These are phyloP conservation scores for Phytoseiulus persimilis DNA, from an alignment of 2,888 invertebrate species.

Conservation along the genomic window DNA sequence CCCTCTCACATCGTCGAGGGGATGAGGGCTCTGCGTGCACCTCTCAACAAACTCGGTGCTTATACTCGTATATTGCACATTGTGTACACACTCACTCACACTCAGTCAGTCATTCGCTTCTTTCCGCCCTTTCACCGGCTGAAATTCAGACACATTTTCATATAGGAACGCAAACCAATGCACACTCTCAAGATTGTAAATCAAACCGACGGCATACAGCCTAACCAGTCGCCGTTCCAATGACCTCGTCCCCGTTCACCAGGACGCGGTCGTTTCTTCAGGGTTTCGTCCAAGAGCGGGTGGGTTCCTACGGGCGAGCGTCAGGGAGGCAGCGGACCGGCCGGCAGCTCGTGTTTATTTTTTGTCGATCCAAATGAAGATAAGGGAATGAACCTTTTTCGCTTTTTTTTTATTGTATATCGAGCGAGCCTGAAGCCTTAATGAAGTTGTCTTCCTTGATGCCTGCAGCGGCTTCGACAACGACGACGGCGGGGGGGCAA, in stretches of 20 bases:
- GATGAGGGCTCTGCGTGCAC: too few species aligned
- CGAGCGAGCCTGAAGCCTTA: not conserved
- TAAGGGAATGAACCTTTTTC: not conserved
- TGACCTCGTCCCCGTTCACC: not conserved
- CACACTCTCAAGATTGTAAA: not conserved
- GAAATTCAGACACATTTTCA: not conserved
- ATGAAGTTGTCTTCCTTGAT: not conserved
- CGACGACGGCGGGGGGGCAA: not conserved
- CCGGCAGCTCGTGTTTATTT: not conserved
- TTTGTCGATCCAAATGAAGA: not conserved
- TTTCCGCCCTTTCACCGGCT: not conserved
- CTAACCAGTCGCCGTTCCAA: not conserved
- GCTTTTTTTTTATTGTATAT: not conserved
- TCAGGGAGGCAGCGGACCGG: not conserved
- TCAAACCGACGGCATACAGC: not conserved
- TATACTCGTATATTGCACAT: not conserved
- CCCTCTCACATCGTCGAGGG: not conserved
- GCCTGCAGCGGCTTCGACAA: not conserved
- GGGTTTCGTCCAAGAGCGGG: not conserved
- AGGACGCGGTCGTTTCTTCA: not conserved
- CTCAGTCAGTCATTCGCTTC: not conserved
- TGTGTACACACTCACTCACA: not conserved
- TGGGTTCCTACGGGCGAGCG: not conserved
- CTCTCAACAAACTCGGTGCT: not conserved
- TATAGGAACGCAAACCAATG: not conserved